Percentiles rank a stretch among this genome's conserved stretches.
Conservation (phyloP, 2,113 vertebrate species). For the Callocephalon fimbriatum region DNA sequence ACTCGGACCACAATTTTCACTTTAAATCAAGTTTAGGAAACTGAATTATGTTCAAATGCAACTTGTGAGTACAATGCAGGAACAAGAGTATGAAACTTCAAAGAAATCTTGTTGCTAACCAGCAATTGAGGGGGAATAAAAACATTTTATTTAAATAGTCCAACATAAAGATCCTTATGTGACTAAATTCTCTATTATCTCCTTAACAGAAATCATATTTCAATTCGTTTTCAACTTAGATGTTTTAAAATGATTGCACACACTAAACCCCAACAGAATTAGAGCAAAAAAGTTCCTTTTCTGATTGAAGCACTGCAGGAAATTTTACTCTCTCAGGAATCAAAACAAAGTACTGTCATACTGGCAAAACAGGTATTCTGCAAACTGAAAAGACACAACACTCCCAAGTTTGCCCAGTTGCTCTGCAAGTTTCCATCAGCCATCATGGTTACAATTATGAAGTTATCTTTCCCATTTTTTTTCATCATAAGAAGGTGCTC, state of each 20-base stretch:
- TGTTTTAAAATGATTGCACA: constrained; percentile 72
- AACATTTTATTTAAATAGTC: constrained; percentile 78
- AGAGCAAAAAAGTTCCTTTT: constrained; percentile 51
- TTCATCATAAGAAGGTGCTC: constrained; percentile 74
- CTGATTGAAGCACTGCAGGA: constrained; percentile 65
- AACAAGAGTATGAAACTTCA: constrained; percentile 64
- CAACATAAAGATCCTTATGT: constrained; percentile 74
- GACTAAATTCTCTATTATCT: constrained; percentile 64
- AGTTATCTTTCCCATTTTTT: constrained; percentile 39
- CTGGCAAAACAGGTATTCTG: constrained; percentile 57
- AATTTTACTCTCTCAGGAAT: constrained; percentile 50
- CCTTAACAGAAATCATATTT: constrained; percentile 68
- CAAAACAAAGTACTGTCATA: not conserved
- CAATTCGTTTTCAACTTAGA: constrained; percentile 28
- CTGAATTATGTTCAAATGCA: constrained; percentile 36
- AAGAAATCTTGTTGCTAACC: constrained; percentile 39
- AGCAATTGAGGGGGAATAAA: constrained; percentile 62
- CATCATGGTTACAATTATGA: constrained; percentile 22
- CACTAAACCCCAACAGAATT: constrained; percentile 70
- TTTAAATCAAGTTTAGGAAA: constrained; percentile 42
- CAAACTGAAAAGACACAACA: constrained; percentile 76
- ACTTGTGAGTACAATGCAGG: constrained; percentile 60
- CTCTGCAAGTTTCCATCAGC: constrained; percentile 57
- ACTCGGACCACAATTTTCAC: constrained; percentile 28
- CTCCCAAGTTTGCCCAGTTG: constrained; percentile 56